These are phyloP conservation scores for Crotalus viridis DNA, from an alignment of 2,113 vertebrate genomes.

Conservation along the genomic window DNA sequence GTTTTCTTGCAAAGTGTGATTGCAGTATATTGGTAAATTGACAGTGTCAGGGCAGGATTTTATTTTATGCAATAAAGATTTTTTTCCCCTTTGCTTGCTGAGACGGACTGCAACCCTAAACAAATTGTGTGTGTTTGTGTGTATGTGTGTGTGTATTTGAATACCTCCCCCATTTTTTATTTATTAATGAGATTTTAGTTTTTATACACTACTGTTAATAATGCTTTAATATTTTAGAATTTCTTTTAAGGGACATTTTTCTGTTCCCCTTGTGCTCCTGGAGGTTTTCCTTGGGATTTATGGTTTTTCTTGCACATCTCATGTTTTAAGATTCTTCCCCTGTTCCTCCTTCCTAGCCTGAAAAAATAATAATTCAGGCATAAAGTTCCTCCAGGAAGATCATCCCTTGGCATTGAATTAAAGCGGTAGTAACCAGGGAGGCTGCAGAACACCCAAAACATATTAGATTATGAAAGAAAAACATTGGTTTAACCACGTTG, in stretches of 20 bases:
- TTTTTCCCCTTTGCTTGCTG: neutral
- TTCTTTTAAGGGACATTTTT: neutral
- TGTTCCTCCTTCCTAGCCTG: neutral
- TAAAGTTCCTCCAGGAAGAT: neutral
- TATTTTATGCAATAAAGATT: neutral
- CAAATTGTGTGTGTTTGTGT: neutral
- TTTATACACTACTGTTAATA: neutral
- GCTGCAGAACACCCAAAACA: neutral
- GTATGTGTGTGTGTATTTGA: neutral
- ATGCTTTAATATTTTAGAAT: neutral
- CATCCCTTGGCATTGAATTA: neutral
- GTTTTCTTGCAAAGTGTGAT: neutral
- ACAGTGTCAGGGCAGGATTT: neutral
- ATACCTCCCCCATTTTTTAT: neutral
- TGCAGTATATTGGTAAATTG: too few relatives aligned
- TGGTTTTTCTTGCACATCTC: neutral
- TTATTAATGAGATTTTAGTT: neutral
- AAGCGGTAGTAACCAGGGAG: neutral
- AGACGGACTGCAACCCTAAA: neutral
- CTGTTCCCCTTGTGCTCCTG: neutral
- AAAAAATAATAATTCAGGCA: neutral
- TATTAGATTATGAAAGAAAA: neutral
- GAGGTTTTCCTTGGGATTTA: neutral
- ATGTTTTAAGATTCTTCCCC: neutral
- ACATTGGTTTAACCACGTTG: neutral